Evolutionary conservation across 2,113 vertebrate species (phyloP), one percentile per base, ranked within the genome.

Genomic region (Lampris incognitus): DNA sequence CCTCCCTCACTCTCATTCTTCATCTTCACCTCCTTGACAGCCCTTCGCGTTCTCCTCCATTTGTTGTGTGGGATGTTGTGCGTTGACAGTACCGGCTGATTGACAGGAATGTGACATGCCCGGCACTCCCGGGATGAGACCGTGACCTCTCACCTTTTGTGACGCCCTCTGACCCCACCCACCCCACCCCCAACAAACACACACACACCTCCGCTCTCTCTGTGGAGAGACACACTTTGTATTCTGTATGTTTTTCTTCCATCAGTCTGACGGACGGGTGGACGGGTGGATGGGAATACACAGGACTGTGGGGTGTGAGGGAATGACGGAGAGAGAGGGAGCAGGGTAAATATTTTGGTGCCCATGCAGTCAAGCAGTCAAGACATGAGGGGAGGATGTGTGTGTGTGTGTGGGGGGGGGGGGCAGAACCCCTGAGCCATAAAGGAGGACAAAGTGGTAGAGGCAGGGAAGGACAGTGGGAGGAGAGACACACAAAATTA

Each of bases 91-190:
- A 58, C 49, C 65, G 62, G 37, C 54, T 84, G 88, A 88, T 61
- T 85, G 89, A 90, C 81, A 72, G 83, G 49, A 76, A 78, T 66
- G 67, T 86, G 87, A 90, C 90, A 88, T 77, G 65, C n/a, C 24
- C 55, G 7, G 9, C 63, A 68, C 90, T 89, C 88, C 62, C 65
- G 87, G 86, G 90, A 88, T 68, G 54, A 80, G 80, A 46, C 69
- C 68, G 52, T 72, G 76, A 87, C 83, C 87, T 87, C 82, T 88
- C 72, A 82, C 79, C 79, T 69, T 24, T 65, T 77, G 46, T 50
- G 69, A 54, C 79, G 81, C 78, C 88, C 73, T 68, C 24, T 83
- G 83, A 86, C 77, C 88, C 84, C 78, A n/a, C 59, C 76, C 58
- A 66, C 71, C 66, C 72, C n/a, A 24, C 24, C 24, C 24, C 24